Evolutionary conservation across 2,113 vertebrate species (phyloP).

Genomic region (Ctenodactylus gundi): DNA sequence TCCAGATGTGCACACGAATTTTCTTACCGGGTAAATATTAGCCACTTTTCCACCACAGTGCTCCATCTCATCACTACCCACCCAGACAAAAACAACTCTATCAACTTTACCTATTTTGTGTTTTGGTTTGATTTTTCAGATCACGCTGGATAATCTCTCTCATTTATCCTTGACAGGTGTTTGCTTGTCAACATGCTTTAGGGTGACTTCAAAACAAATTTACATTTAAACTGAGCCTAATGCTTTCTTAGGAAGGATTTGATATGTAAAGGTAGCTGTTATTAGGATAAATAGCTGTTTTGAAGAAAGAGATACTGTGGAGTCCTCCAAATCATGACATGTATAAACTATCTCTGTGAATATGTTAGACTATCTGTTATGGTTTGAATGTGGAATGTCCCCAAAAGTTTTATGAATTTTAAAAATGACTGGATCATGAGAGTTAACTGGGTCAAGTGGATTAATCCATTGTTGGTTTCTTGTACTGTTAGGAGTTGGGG

Average conservation of each 20-base stretch:
- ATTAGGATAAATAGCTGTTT: conserved; percentile 5
- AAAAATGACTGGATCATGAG: no score
- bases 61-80: not conserved
- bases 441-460: no score
- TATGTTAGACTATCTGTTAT: not conserved
- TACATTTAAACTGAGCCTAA: not conserved
- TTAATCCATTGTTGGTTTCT: no score
- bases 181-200: not conserved
- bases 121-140: not conserved
- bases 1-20: not conserved
- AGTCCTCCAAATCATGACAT: not conserved
- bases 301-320: not conserved
- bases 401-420: no score
- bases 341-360: not conserved
- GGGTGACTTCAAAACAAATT: not conserved
- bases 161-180: not conserved
- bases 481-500: no score
- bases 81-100: not conserved
- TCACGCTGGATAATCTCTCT: not conserved
- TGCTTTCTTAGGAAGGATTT: not conserved
- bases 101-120: not conserved
- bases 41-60: not conserved
- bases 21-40: not conserved
- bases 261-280: not conserved
- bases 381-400: no score